Conservation (phyloP, 2,888 invertebrate genomes). For the Nebria brevicollis region DNA sequence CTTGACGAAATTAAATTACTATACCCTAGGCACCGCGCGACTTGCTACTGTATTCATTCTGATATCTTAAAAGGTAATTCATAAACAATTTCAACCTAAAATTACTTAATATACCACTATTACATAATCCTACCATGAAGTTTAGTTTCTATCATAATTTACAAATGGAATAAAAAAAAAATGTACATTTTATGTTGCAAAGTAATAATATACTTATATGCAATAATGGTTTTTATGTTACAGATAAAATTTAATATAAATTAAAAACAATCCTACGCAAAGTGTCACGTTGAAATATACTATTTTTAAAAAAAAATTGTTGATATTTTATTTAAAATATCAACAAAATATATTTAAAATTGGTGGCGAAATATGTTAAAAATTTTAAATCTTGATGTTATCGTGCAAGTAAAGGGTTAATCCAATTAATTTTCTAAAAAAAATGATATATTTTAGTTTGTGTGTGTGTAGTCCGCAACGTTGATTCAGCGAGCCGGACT, state of each 20-base stretch:
- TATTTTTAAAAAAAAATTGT: not conserved
- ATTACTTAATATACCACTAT: not conserved
- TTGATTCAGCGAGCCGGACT: not conserved
- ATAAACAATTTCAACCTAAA: not conserved
- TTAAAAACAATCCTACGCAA: not conserved
- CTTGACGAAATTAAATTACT: slow-evolving; percentile 62
- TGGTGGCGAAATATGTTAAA: slow-evolving; percentile 7
- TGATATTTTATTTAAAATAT: not conserved
- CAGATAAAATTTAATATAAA: not conserved
- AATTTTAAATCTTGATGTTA: not conserved
- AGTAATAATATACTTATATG: not conserved
- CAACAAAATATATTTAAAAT: not conserved
- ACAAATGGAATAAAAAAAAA: not conserved
- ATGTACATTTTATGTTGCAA: not conserved
- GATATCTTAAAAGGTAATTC: not conserved
- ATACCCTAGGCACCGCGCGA: slow-evolving; percentile 27
- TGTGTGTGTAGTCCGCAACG: slow-evolving; percentile 5
- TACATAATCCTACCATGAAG: not conserved
- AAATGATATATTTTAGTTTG: not conserved
- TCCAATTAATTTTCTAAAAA: slow-evolving; percentile 12
- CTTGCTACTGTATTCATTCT: slow-evolving; percentile 31
- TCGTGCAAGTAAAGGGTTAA: not conserved
- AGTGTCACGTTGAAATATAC: not conserved
- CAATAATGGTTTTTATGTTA: not conserved
- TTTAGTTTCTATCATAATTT: not conserved